Evolutionary conservation across 2,113 vertebrate genomes (phyloP), one percentile per base, ranked within the genome.

Genomic region (Erinaceus europaeus): DNA sequence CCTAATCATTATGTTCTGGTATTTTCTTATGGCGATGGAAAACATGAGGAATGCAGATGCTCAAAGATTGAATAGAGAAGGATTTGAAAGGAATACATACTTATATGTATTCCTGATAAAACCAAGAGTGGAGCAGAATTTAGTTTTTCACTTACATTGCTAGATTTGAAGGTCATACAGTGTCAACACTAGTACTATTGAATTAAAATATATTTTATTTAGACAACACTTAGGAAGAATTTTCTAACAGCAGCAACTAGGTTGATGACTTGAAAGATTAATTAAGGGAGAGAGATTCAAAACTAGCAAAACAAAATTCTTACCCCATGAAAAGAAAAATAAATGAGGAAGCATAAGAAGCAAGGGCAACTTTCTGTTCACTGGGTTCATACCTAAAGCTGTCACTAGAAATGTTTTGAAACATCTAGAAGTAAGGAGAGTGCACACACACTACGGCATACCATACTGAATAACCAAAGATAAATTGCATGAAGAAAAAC

Each of bases 41-140:
- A 99, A 98, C 95, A 96, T 98, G 44, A 97, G 97, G 97, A 98
- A 98, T 3, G 97, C 98, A 92, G 99, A 98, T 1, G 98, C 98
- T 13, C 97, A 98, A 99, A 92, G 98, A 98, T 84, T 98, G 84
- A 98, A 99, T 94, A 97, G 98, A 98, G 97, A 97, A 98, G 95
- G 98, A 98, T 55, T 17, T 25, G 78, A 78, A 13, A 27, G 20
- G 90, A 98, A 98, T 36, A 97, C 98, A 14, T 97, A 98, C 84
- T 97, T 98, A 25, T 98, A 98, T 2, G 97, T 98, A 91, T 97
- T 98, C 97, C 93, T 99, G 96, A 98, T 99, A 13, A 97, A 98
- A 96, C 97, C 98, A 32, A 97, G 97, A 84, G 98, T 98, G 94
- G 97, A 98, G 93, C 71, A 98, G 98, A 91, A 96, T 99, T 8